Evolutionary conservation across 1,140 invertebrate genomes (phyloP).

Genomic region (Drosophila pachea): DNA sequence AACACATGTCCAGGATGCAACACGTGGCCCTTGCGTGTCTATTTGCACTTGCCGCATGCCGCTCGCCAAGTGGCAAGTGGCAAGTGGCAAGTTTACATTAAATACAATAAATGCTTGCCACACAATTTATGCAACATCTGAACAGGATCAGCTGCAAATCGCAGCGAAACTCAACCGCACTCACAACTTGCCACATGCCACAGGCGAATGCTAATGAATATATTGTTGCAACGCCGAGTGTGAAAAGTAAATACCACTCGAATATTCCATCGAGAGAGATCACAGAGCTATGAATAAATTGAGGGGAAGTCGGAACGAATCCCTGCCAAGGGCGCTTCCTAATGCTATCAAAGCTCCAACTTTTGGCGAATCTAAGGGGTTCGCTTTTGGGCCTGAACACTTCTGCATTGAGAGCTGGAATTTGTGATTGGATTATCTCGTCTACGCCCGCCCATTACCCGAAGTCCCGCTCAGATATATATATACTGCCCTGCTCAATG

Average conservation of each 20-base stretch:
- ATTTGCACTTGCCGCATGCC: slow-evolving; percentile 68
- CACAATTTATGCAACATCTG: slow-evolving; percentile 69
- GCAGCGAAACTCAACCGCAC: background rate
- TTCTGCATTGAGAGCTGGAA: too few relatives aligned
- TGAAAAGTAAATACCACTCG: too few relatives aligned
- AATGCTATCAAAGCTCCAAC: too few relatives aligned
- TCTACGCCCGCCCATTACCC: too few relatives aligned
- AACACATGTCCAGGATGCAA: slow-evolving; percentile 39
- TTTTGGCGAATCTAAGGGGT: too few relatives aligned
- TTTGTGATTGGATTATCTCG: too few relatives aligned
- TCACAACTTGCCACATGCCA: slow-evolving; percentile 8
- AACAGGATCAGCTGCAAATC: slow-evolving; percentile 31
- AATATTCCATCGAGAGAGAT: background rate
- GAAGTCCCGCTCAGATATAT: too few relatives aligned
- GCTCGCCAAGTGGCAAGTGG: slow-evolving; percentile 64
- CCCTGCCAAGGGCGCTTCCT: too few relatives aligned
- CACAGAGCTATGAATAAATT: background rate
- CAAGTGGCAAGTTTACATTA: slow-evolving; percentile 70
- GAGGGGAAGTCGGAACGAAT: too few relatives aligned
- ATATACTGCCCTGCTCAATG: too few relatives aligned
- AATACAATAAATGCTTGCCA: slow-evolving; percentile 71
- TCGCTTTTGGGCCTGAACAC: too few relatives aligned
- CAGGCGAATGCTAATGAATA: background rate
- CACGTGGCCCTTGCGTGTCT: slow-evolving; percentile 69
- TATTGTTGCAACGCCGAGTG: background rate